Evolutionary conservation across 2,888 invertebrate species (phyloP), one percentile per base, ranked within the genome.

Genomic region (Empis stercorea): DNA sequence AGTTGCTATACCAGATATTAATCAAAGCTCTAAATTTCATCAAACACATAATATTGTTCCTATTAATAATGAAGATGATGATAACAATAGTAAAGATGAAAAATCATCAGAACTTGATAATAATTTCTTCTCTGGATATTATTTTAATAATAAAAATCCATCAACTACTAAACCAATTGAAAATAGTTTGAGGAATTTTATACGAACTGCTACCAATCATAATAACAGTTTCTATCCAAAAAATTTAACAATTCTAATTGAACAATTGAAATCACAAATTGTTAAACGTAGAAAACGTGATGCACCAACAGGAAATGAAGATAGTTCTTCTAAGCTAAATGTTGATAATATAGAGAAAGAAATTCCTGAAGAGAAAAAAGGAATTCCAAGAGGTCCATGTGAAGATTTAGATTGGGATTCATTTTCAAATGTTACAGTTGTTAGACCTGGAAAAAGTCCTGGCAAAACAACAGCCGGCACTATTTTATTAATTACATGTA

Each of bases 401-500:
- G 81, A 82, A 53, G 65, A 65, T 30, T 56, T 65, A 3, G 60
- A 62, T 4, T 61, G 64, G 61, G 63, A 65, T 37, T 59, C 61
- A 10, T 61, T 66, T 51, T 59, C 60, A 17, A 66, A 66, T 53
- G 74, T 85, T 13, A 83, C 84, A 52, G 75, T 86, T 38, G 73
- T 87, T 2, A 80, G 83, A 55, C 75, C 75, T 48, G 84, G 86
- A 16, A 72, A 80, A 34, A 81, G 82, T 58, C 78, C 80, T 47
- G 77, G 78, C 13, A 78, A 80, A 7, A 84, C 78, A 61, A 82
- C 86, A 52, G 79, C 84, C 44, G 88, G 88, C 0, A 84, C 84
- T 0, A 76, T 85, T 42, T 76, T 88, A 0, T 75, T 80, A 55
- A 76, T 87, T 34, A 80, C 81, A 1, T 89, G 88, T 61, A 80